Evolutionary conservation across 2,797 vertebrate genomes (phyloP).

Genomic region (Acanthurus lineatus): DNA sequence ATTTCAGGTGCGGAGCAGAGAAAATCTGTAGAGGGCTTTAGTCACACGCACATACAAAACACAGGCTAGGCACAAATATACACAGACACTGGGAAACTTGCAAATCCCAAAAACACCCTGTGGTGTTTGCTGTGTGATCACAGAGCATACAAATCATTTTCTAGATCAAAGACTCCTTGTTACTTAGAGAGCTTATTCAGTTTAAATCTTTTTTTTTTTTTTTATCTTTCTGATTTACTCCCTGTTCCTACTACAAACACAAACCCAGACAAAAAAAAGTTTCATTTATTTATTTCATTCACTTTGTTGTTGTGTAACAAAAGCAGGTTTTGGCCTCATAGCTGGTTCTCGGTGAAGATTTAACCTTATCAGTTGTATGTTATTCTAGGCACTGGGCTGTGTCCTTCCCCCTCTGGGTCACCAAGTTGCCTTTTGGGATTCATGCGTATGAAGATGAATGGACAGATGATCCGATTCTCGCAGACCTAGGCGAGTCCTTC

Average conservation of each 20-base stretch:
- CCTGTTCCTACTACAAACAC: constrained; percentile 48
- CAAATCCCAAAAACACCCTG: constrained; percentile 58
- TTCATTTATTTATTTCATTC: constrained; percentile 35
- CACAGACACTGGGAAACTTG: constrained; percentile 58
- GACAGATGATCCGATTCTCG: constrained; percentile 78
- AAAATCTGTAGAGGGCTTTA: constrained; percentile 50
- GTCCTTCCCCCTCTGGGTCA: constrained; percentile 58
- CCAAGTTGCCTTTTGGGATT: constrained; percentile 66
- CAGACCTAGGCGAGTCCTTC: constrained; percentile 67
- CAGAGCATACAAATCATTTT: constrained; percentile 75
- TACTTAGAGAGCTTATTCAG: constrained; percentile 60
- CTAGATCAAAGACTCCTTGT: constrained; percentile 71
- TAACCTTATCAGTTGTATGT: constrained; percentile 37
- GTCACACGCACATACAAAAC: constrained; percentile 32
- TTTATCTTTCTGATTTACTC: constrained; percentile 54
- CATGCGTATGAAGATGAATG: constrained; percentile 82
- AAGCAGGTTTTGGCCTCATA: constrained; percentile 36
- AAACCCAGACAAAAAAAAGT: constrained; percentile 55
- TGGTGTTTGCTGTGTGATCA: constrained; percentile 75
- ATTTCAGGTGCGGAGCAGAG: constrained; percentile 67
- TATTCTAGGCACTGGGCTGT: constrained; percentile 29
- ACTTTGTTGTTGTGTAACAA: constrained; percentile 38
- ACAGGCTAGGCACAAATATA: constrained; percentile 45
- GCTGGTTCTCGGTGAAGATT: constrained; percentile 50
- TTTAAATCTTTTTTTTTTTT: constrained; percentile 53